A percentile compares a stretch with the other conserved stretches of the same genome.
Evolutionary conservation across 2,797 vertebrate species (phyloP).

Genomic region (Pseudochromis fuscus): DNA sequence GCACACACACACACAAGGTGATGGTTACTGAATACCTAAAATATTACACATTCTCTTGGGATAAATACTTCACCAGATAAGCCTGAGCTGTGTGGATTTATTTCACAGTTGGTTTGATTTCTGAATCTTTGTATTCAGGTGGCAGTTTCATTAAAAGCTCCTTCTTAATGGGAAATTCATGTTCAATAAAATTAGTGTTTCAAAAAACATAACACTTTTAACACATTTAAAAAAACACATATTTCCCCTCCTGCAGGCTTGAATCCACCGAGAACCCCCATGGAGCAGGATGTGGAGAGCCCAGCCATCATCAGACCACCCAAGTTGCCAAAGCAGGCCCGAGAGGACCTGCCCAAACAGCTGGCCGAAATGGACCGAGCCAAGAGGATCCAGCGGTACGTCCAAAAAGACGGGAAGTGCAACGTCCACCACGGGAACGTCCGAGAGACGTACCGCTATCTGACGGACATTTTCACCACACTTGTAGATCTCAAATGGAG

Average conservation of each 20-base stretch:
- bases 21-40: too few relatives aligned
- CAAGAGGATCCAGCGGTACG: conserved; percentile 95
- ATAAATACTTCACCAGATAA: too few relatives aligned
- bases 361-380: conserved; percentile 83
- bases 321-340: conserved; percentile 92
- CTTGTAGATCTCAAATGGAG: conserved; percentile 98
- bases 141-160: too few relatives aligned
- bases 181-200: too few relatives aligned
- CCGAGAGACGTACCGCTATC: conserved; percentile 95
- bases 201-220: too few relatives aligned
- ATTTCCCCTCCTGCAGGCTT: conserved; percentile 79
- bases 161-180: too few relatives aligned
- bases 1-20: too few relatives aligned
- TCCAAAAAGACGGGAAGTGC: conserved; percentile 98
- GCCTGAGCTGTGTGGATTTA: not conserved
- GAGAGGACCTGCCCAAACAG: conserved; percentile 90
- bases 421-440: conserved; percentile 99
- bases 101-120: not conserved
- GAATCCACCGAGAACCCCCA: conserved; percentile 89
- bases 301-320: conserved; percentile 90
- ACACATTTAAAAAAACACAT: too few relatives aligned
- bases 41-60: too few relatives aligned
- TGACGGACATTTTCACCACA: conserved; percentile 99
- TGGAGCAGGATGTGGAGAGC: conserved; percentile 99
- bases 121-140: not conserved